A percentile compares a stretch with the other conserved stretches of the same genome.
Conservation (phyloP, 2,113 vertebrate species). For the Echinops telfairi region DNA sequence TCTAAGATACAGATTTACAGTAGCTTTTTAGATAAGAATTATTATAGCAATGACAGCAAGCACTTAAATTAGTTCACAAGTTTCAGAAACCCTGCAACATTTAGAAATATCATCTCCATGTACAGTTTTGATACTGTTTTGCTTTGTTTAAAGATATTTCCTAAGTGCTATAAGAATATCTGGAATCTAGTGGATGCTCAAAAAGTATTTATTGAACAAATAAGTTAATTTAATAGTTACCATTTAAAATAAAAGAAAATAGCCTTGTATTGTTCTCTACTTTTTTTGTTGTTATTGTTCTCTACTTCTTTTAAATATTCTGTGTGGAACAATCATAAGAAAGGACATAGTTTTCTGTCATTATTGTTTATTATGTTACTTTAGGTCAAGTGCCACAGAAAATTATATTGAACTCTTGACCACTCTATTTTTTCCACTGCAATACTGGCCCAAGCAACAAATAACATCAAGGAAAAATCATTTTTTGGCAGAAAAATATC, state of each 20-base stretch:
- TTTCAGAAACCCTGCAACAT: slow-evolving; percentile 36
- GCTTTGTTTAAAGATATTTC: not conserved
- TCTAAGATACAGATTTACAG: not conserved
- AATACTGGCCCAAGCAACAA: slow-evolving; percentile 70
- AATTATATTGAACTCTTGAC: slow-evolving; percentile 74
- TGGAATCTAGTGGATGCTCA: not conserved
- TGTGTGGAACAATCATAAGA: not conserved
- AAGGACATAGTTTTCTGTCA: slow-evolving; percentile 18
- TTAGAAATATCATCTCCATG: not conserved
- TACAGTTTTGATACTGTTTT: not conserved
- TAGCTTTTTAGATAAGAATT: not conserved
- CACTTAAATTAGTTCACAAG: not conserved
- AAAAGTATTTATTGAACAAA: not conserved
- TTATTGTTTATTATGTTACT: slow-evolving; percentile 58
- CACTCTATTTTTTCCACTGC: slow-evolving; percentile 71
- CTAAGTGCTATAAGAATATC: not conserved
- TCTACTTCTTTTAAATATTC: slow-evolving; percentile 14
- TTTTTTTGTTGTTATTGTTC: no score
- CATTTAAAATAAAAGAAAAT: slow-evolving; percentile 51
- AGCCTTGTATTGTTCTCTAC: not conserved
- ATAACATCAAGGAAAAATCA: slow-evolving; percentile 77
- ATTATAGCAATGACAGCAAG: not conserved
- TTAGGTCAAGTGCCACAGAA: slow-evolving; percentile 69
- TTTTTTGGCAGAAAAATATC: slow-evolving; percentile 75
- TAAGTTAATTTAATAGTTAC: slow-evolving; percentile 49